phyloP scores from a whole-genome alignment of 1,140 invertebrate species.

The Orius insidiosus region DNA sequence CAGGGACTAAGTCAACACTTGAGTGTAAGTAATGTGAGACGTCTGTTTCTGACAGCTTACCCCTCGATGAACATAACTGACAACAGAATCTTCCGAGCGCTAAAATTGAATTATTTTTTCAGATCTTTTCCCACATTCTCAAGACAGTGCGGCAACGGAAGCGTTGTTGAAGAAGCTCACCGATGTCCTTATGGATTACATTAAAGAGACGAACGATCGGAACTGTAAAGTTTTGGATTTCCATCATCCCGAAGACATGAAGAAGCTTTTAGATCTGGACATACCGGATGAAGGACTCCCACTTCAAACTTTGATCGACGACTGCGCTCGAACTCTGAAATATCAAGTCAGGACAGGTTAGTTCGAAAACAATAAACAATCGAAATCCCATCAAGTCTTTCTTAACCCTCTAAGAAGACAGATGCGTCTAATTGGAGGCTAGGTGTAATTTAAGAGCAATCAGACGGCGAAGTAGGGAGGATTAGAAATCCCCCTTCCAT shows the following conservation, averaged over 20 bases:
- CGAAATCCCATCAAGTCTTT: background rate
- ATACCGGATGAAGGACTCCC: constrained; percentile 67
- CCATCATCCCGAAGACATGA: constrained; percentile 85
- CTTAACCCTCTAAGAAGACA: background rate
- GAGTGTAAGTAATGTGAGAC: too few species aligned
- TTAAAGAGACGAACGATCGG: constrained; percentile 72
- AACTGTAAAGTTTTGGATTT: constrained; percentile 76
- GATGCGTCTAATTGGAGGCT: constrained; percentile 5
- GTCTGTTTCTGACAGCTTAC: too few species aligned
- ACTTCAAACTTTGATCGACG: constrained; percentile 74
- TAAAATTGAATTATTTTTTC: constrained; percentile 23
- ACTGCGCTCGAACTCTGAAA: constrained; percentile 80
- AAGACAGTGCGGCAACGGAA: constrained; percentile 46
- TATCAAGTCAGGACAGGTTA: constrained; percentile 95
- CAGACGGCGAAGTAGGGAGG: background rate
- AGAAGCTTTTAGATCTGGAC: constrained; percentile 63
- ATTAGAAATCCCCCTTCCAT: background rate
- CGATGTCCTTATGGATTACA: constrained; percentile 73
- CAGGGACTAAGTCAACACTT: too few species aligned
- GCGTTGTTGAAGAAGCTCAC: constrained; percentile 73
- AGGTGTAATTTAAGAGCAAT: constrained; percentile 6
- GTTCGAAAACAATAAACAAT: constrained; percentile 19
- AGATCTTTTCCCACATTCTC: constrained; percentile 58
- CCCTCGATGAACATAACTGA: too few species aligned
- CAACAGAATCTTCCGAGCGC: too few species aligned